phyloP scores from a whole-genome alignment of 1,140 invertebrate genomes.

The Cardiocondyla obscurior region DNA sequence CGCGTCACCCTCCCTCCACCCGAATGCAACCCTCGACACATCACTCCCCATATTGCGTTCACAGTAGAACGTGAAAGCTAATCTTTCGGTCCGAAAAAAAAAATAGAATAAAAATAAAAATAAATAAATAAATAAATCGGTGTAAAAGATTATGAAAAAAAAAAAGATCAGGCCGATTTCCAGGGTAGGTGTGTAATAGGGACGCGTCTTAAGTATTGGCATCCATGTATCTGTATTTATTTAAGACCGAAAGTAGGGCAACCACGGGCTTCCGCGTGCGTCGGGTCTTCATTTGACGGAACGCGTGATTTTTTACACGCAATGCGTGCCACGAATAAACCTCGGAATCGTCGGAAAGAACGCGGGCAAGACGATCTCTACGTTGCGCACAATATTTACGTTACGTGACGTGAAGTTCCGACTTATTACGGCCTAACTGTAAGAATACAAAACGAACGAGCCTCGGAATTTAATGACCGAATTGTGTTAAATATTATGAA shows the following conservation, averaged over 20 bases:
- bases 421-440: no score
- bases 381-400: not conserved
- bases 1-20: not conserved
- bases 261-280: not conserved
- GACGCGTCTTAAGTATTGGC: not conserved
- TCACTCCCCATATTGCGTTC: no score
- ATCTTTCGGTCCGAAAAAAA: no score
- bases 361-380: not conserved
- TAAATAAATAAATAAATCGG: no score
- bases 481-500: not conserved
- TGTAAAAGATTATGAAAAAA: not conserved
- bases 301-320: not conserved
- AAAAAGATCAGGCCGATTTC: not conserved
- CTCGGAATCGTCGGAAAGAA: not conserved
- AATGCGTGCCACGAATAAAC: not conserved
- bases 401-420: not conserved
- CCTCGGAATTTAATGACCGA: not conserved
- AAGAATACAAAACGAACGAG: conserved; percentile 4
- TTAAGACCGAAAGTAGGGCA: not conserved
- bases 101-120: no score
- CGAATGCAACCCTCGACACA: not conserved
- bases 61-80: no score
- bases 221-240: not conserved
- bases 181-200: no score
- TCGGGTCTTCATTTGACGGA: not conserved